A percentile compares a stretch with the other conserved stretches of the same genome.
Conservation (phyloP, 92 coral and sea anemone genomes). For the Galaxea fascicularis region DNA sequence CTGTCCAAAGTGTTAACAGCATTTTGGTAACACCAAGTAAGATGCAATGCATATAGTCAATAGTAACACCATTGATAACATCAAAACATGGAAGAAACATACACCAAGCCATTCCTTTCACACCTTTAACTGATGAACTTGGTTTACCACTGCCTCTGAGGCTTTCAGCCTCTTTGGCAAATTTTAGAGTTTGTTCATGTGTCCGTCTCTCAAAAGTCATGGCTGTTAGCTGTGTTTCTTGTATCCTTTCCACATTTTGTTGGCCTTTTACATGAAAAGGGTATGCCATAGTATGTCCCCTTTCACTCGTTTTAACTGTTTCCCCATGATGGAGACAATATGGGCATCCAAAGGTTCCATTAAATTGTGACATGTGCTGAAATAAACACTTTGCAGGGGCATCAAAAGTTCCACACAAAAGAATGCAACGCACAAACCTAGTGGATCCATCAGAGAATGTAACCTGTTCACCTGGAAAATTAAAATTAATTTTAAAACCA, state of each 20-base stretch:
- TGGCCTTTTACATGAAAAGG: conserved; percentile 54
- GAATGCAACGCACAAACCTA: conserved; percentile 42
- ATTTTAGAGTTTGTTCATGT: conserved; percentile 30
- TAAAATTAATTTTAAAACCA: background rate
- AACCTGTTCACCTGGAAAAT: conserved; percentile 35
- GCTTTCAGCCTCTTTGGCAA: conserved; percentile 36
- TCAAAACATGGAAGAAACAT: conserved; percentile 64
- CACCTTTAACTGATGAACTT: conserved; percentile 49
- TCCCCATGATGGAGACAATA: conserved; percentile 68
- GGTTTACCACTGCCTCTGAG: conserved; percentile 1
- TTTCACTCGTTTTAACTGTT: conserved; percentile 65
- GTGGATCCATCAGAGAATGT: conserved; percentile 21
- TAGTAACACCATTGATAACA: conserved; percentile 54
- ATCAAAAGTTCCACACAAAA: conserved; percentile 70
- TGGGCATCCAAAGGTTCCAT: conserved; percentile 76
- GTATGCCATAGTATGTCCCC: conserved; percentile 60
- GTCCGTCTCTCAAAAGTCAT: conserved; percentile 32
- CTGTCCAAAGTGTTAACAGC: conserved; percentile 56
- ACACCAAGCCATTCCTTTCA: conserved; percentile 62
- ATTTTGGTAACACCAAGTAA: conserved; percentile 65
- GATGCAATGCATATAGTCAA: conserved; percentile 70
- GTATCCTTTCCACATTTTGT: conserved; percentile 32
- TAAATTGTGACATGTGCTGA: conserved; percentile 65
- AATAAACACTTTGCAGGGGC: conserved; percentile 79
- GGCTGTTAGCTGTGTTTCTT: conserved; percentile 39